phyloP scores from a whole-genome alignment of 2,113 vertebrate species.

The Cichladusa arquata region DNA sequence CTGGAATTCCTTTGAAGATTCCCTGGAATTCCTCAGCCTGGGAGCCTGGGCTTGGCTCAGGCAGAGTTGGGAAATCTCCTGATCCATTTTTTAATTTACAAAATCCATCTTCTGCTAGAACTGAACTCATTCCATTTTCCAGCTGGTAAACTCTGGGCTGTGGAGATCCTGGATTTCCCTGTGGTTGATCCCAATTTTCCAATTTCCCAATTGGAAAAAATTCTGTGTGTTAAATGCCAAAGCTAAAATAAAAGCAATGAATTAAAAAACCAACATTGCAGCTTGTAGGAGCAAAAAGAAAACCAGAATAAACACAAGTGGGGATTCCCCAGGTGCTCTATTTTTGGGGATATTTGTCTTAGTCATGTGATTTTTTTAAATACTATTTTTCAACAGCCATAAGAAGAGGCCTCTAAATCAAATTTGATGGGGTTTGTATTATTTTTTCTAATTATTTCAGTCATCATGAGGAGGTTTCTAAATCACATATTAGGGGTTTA shows the following conservation, averaged over 20 bases:
- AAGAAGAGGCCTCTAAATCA: not conserved
- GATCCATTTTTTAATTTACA: not conserved
- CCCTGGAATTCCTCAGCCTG: not conserved
- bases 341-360: not conserved
- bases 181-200: not conserved
- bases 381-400: not conserved
- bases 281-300: not conserved
- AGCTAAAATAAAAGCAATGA: not conserved
- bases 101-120: not conserved
- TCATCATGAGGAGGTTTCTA: not conserved
- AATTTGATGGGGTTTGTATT: not conserved
- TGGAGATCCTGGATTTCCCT: not conserved
- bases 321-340: not conserved
- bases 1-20: not conserved
- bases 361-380: not conserved
- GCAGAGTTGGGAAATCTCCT: not conserved
- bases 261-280: not conserved
- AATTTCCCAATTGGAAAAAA: not conserved
- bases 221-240: not conserved
- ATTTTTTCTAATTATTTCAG: not conserved
- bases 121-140: rapidly evolving
- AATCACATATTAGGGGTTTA: not conserved
- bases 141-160: not conserved
- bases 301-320: not conserved
- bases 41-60: not conserved